Evolutionary conservation across 2,113 vertebrate genomes (phyloP).

Genomic region (Tympanuchus pallidicinctus): DNA sequence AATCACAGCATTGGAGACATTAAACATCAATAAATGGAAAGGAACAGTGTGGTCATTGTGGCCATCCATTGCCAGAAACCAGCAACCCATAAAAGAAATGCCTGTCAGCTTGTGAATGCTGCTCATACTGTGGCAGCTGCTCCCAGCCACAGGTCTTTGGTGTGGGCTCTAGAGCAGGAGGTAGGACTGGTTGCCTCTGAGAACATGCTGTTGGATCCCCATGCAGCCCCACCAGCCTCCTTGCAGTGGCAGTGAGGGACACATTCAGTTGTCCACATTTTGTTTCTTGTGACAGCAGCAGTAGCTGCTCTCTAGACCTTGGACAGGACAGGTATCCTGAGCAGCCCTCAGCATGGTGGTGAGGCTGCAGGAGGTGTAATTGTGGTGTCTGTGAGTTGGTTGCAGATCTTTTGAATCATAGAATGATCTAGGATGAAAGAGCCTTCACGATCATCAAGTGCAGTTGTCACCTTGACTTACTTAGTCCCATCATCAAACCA

Average conservation of each 20-base stretch:
- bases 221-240: neutral
- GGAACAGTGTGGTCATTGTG: neutral
- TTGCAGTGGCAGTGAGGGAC: neutral
- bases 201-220: neutral
- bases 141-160: neutral
- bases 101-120: neutral
- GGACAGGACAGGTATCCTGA: neutral
- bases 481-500: neutral
- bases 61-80: neutral
- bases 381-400: neutral
- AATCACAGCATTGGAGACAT: neutral
- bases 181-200: neutral
- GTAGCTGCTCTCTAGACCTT: neutral
- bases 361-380: neutral
- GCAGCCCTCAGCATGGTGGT: neutral
- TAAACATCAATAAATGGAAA: neutral
- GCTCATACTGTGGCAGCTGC: neutral
- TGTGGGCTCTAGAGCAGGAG: neutral
- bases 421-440: neutral
- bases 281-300: neutral
- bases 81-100: neutral
- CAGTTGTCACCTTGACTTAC: neutral
- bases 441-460: neutral
- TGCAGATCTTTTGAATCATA: neutral
- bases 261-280: neutral